Evolutionary conservation across 2,113 vertebrate genomes (phyloP), one percentile per base, ranked within the genome.

Genomic region (Plotosus lineatus): DNA sequence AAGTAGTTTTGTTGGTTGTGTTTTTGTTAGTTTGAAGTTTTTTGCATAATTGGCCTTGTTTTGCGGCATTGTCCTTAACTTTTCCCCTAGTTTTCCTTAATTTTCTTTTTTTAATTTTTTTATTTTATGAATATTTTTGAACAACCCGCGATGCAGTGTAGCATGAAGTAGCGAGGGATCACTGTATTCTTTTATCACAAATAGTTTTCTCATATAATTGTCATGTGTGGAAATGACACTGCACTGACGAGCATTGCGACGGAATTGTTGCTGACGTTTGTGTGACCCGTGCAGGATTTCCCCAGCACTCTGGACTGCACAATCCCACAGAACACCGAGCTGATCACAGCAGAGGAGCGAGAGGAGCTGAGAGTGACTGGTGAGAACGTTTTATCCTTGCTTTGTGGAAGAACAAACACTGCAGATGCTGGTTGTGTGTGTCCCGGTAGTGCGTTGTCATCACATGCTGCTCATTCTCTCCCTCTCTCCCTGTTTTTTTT

Each of bases 281-380:
- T 36, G 8, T 91, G 48, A 89, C 86, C 90, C 50, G 81, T 86
- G 2, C 75, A 98, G 96, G 95, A 95, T 75, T 88, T 94, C 51
- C 90, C 92, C 46, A 92, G 94, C 23, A 91, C 93, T 46, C 87
- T 98, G 88, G 95, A 98, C 87, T 99, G 97, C 86, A 90, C 92
- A 75, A 88, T 95, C 69, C 90, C 94, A 44, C 94, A 96, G 83
- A 94, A 93, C 42, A 79, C 95, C 73, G 98, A 99, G 82, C 95
- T 94, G 40, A 97, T 99, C 90, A 96, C 94, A 83, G 94, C 96
- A 12, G 98, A 99, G 86, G 98, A 99, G 90, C 95, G 97, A 85
- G 97, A 98, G 87, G 98, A 98, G 86, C 89, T 99, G 86, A 98
- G 97, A 88, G 96, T 99, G 76, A 97, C 97, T 86, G 98, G 97